A percentile compares a stretch with the other conserved stretches of the same genome.
Conservation (phyloP, 2,113 vertebrate genomes). For the Hystrix cristata region DNA sequence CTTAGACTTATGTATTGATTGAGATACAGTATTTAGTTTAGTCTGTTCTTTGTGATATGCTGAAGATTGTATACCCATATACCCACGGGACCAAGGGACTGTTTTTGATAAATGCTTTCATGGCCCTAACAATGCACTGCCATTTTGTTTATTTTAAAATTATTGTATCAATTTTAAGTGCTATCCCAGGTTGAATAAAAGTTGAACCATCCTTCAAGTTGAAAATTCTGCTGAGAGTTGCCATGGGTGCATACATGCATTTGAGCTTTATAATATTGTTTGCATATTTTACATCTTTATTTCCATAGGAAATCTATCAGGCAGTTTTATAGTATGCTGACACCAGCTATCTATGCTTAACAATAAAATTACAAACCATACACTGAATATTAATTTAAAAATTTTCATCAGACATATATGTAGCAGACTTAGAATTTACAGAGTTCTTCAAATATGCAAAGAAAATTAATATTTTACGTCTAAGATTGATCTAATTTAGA, state of each 20-base stretch:
- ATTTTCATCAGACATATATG: background rate
- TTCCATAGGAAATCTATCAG: background rate
- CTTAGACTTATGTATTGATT: background rate
- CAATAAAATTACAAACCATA: background rate
- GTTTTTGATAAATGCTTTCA: background rate
- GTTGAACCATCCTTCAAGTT: background rate
- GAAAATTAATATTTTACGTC: background rate
- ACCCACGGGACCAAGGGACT: background rate
- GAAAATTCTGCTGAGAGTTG: constrained; percentile 11
- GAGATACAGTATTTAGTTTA: background rate
- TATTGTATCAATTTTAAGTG: constrained; percentile 32
- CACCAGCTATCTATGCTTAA: background rate
- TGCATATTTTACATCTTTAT: background rate
- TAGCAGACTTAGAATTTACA: background rate
- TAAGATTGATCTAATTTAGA: background rate
- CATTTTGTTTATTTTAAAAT: constrained; percentile 17
- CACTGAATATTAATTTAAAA: background rate
- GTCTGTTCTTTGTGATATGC: background rate
- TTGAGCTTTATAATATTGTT: background rate
- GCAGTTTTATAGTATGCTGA: background rate
- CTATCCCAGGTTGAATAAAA: background rate
- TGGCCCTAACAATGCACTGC: background rate
- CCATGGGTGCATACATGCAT: background rate
- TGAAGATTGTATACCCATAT: background rate
- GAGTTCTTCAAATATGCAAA: background rate